Evolutionary conservation across 2,797 vertebrate species (phyloP), one percentile per base, ranked within the genome.

Genomic region (Falco novaeseelandiae): DNA sequence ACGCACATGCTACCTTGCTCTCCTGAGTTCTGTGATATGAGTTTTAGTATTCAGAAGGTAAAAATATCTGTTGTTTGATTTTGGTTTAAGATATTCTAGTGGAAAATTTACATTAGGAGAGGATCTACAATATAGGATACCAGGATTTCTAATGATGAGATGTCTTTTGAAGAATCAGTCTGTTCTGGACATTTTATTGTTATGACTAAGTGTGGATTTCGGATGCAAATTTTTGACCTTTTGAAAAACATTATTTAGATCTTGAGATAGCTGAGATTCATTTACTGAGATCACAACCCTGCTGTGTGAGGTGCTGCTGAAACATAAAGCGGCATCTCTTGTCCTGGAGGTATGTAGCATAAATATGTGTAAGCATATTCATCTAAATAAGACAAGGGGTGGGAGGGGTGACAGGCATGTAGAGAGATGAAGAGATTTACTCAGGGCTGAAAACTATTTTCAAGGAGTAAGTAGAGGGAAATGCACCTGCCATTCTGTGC

Each of bases 1-100:
- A 22, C 0, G 0, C 10, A 57, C 58, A 11, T 88, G 18, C 26
- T 62, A 1, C 42, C 21, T 46, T 38, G 17, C 55, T 87, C 44
- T 87, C 65, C 15, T 59, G 72, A 87, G 40, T n/a, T n/a, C 29
- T 36, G 30, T 14, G 34, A 25, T 9, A 4, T 0, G 1, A 74
- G 6, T 19, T 42, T 61, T 46, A 27, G 29, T 17, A 18, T 77
- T 65, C 7, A 80, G 62, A 61, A 87, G 12, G 46, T 10, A 29
- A 22, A 65, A 61, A 8, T 89, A 25, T 5, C n/a, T 40, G 26
- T 29, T 58, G 42, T n/a, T 93, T 6, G 4, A 10, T 44, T 83
- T 55, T 55, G 9, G 3, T 71, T 81, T 76, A 61, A 52, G 34
- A 17, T 8, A 12, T 44, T 67, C 6, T 9, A 13, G 14, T 32